phyloP scores from a whole-genome alignment of 2,888 invertebrate species.

The Shargacucullia verbasci region DNA sequence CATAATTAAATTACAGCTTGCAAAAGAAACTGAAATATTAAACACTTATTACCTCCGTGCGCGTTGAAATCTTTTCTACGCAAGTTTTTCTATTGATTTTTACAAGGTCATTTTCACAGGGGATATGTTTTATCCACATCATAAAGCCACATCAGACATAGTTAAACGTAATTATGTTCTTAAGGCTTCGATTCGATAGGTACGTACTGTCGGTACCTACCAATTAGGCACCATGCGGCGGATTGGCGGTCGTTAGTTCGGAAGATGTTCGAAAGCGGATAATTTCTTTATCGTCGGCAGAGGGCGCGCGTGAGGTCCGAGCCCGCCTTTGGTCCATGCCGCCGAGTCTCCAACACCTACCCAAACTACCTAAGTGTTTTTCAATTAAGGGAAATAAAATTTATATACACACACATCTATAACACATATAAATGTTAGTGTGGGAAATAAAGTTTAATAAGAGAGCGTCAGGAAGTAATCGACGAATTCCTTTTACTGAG shows the following conservation, averaged over 20 bases:
- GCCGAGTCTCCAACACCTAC: slow-evolving; percentile 61
- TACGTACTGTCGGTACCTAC: slow-evolving; percentile 61
- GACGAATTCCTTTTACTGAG: slow-evolving; percentile 39
- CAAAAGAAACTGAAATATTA: too few species aligned
- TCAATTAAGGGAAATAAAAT: slow-evolving; percentile 62
- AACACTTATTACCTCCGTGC: slow-evolving; percentile 24
- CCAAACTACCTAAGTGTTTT: slow-evolving; percentile 58
- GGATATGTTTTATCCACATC: slow-evolving; percentile 14
- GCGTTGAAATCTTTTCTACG: slow-evolving; percentile 67
- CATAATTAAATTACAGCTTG: too few species aligned
- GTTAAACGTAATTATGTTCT: slow-evolving; percentile 49
- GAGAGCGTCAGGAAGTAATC: slow-evolving; percentile 40
- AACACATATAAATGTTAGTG: slow-evolving; percentile 42
- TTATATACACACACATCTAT: slow-evolving; percentile 49
- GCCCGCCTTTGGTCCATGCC: slow-evolving; percentile 64
- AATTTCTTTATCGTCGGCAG: slow-evolving; percentile 79
- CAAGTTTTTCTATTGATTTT: slow-evolving; percentile 22
- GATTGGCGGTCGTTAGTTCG: slow-evolving; percentile 75
- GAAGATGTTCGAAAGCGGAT: slow-evolving; percentile 77
- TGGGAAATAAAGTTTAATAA: slow-evolving; percentile 49
- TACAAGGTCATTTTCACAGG: slow-evolving; percentile 26
- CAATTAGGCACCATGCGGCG: slow-evolving; percentile 69
- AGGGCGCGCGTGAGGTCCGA: slow-evolving; percentile 78
- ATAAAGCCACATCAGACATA: slow-evolving; percentile 29
- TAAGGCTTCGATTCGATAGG: slow-evolving; percentile 47